Base-by-base conservation (phyloP, 2,797 vertebrate species). In the Ceyx erithaca region DNA sequence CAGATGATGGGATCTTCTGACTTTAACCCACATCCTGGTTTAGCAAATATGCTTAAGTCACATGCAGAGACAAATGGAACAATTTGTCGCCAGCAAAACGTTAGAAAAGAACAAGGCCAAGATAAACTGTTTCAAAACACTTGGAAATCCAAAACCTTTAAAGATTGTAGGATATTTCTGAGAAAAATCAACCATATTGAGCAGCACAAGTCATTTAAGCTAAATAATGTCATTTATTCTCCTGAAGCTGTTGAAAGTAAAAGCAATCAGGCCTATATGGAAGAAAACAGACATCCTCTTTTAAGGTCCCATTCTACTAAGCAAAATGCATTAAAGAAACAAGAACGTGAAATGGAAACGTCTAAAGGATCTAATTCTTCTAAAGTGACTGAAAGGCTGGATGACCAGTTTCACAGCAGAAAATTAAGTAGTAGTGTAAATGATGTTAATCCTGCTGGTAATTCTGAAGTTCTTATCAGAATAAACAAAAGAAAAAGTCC, bases 161-260 rank as follows among this genome's bases (percentile, higher is more conserved):
- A 98, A 97, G 98, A 99, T 89, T 99, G 99, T 94, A 98, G 98
- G 63, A 99, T 99, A 97, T 99, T 99, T 98, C 97, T 99, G 94
- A 99, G 98, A 95, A 99, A 99, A 97, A 98, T 99, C 93, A 99
- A 98, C 96, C 98, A 98, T 81, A 97, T 98, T 79, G 98, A 98
- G 96, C 98, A 97, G 96, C 93, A 97, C 97, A 97, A 93, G 94
- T 96, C 97, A n/a, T 97, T 97, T 95, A 97, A 97, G 33, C 70
- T 97, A 94, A 97, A 96, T 89, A 91, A 96, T 86, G 85, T 97
- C 62, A 69, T 96, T 92, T 97, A 93, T 89, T 93, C 96, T 95
- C 93, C 97, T 48, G 97, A 97, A 86, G 88, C 87, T 92, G 49
- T 92, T 90, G 94, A 95, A 76, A 92, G 57, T 95, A 95, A 89